phyloP scores from a whole-genome alignment of 2,113 vertebrate species.

The Orientallactaga bullata region DNA sequence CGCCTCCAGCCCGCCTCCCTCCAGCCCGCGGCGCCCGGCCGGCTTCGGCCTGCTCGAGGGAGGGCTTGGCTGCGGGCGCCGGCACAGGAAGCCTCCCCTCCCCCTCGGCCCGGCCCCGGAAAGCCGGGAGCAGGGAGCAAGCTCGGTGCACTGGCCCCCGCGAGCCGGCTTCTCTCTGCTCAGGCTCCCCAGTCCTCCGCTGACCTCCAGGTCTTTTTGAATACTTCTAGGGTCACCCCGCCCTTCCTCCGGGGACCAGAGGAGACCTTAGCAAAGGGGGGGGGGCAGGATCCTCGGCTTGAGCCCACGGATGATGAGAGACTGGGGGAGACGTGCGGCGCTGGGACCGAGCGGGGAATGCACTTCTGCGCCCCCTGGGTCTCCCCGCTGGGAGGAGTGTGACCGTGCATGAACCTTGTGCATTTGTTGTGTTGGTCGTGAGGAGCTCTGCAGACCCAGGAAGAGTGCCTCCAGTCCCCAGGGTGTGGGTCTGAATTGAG shows the following conservation, averaged over 20 bases:
- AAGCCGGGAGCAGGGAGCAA: constrained; percentile 66
- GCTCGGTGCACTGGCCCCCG: background rate
- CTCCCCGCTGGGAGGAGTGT: background rate
- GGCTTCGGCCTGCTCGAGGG: background rate
- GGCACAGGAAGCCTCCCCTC: constrained; percentile 37
- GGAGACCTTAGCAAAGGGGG: constrained; percentile 9
- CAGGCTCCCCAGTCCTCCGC: background rate
- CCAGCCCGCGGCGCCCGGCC: background rate
- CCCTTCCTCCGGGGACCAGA: constrained; percentile 40
- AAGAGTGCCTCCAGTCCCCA: background rate
- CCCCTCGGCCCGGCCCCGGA: constrained; percentile 27
- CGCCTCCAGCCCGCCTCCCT: background rate
- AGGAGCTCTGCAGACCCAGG: background rate
- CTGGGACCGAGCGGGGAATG: background rate
- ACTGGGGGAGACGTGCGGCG: background rate
- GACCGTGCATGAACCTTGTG: background rate
- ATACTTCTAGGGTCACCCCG: background rate
- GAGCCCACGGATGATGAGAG: background rate
- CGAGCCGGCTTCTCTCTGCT: background rate
- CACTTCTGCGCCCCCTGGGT: background rate
- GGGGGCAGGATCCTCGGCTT: background rate
- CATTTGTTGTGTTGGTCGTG: background rate
- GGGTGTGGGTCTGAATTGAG: background rate
- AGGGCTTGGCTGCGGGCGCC: background rate
- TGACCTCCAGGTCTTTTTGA: constrained; percentile 28